Evolutionary conservation across 2,888 invertebrate genomes (phyloP), one percentile per base, ranked within the genome.

Genomic region (Protula sp.): DNA sequence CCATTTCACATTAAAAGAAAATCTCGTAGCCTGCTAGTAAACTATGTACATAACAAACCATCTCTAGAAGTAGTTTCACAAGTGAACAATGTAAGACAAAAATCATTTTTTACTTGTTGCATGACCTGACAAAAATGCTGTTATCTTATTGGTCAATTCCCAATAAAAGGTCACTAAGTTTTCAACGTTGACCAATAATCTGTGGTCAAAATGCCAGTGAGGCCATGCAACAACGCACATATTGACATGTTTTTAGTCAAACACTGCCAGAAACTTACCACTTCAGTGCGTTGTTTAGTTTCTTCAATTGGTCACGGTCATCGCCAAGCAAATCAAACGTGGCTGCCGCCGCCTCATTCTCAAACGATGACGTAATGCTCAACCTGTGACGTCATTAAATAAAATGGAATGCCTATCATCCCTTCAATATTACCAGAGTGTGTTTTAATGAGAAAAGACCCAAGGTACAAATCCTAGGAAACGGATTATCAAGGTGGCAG

Each of bases 261-360:
- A 38, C 9, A 9, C n/a, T 38, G 30, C 26, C 4, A 22, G 22
- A 30, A 28, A 54, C 53, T 55, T 30, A 62, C 62, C 62, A 62
- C 30, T 57, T 62, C 48, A 58, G 47, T 38, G 55, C 24, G 56
- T 56, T 59, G 22, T 59, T 55, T n/a, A 58, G 38, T 4, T 5
- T 14, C 2, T 28, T 5, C 61, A 86, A 83, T 1, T 82, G 82
- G 29, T 88, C 87, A 52, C 87, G 87, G 64, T 89, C 89, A 82
- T 94, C 94, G 5, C 88, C 91, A 5, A 87, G 86, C 69, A 98
- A 81, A 76, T 97, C 95, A 67, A 98, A 83, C 70, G 90, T 87
- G 0, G 88, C 91, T 28, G 86, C 86, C 52, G 86, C 85, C 1
- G 91, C 93, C 70, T 93, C 89, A 38, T 86, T 85, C 68, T 88